Evolutionary conservation across 1,140 invertebrate species (phyloP), one percentile per base, ranked within the genome.

Genomic region (Brachionus sp.): DNA sequence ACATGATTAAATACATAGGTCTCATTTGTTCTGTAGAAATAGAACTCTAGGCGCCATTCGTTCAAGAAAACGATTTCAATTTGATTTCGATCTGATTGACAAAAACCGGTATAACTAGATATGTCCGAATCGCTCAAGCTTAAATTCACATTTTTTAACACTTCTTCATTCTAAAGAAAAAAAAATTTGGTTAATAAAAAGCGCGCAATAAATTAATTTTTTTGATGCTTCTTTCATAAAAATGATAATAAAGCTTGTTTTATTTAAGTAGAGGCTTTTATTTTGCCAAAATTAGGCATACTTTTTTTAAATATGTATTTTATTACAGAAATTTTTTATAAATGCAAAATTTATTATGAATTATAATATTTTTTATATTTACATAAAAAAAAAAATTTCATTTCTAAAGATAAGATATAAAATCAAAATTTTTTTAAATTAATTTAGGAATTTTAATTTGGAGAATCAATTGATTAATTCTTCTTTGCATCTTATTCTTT

Each of bases 1-100:
- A 66, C 77, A 80, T 80, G 77, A 33, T 80, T 25, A 29, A 80
- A 80, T 57, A 62, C 10, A 80, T 23, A 80, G 1, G n/a, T 46
- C 19, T 66, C 39, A 19, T 80, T 66, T 39, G 77, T 35, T 80
- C 39, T n/a, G 37, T 66, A 57, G 33, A 80, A 80, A 42, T 80
- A 80, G 12, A 80, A 62, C 25, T 80, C 77, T 19, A 80, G 33
- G 10, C 77, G 77, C 77, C 77, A 80, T 42, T 80, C 50, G 29
- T 80, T 33, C 16, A 62, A 37, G 33, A 80, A 80, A 12, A 39
- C 10, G 7, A 80, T 23, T 25, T 80, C 35, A 62, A 80, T 80
- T 44, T 42, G 35, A 25, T 62, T 80, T 16, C 53, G 25, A 23
- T 66, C 62, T 42, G 13, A 9, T 29, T 80, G 35, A 29, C 77